Evolutionary conservation across 2,888 invertebrate species (phyloP).

Genomic region (Xylophagus ater): DNA sequence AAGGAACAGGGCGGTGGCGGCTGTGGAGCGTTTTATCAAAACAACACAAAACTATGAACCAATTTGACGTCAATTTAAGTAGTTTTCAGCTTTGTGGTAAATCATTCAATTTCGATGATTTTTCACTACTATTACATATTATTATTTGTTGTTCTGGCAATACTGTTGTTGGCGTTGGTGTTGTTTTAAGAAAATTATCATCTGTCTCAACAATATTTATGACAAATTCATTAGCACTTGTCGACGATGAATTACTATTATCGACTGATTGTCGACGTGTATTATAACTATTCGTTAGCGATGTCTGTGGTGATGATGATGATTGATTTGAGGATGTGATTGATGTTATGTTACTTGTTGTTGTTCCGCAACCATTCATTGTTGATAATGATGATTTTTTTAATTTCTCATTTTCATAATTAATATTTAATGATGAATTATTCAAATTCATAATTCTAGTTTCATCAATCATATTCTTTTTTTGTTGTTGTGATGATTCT

Average conservation of each 20-base stretch:
- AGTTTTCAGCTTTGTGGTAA: conserved; percentile 20
- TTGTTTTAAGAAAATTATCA: not conserved
- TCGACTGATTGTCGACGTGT: not conserved
- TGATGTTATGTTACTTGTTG: too few relatives aligned
- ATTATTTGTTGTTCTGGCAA: not conserved
- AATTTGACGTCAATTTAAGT: too few relatives aligned
- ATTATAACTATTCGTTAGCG: not conserved
- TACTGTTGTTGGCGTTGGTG: not conserved
- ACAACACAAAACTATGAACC: too few relatives aligned
- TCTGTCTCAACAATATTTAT: not conserved
- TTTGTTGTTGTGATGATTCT: too few relatives aligned
- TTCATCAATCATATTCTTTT: too few relatives aligned
- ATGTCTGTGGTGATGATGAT: too few relatives aligned
- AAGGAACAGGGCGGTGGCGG: too few relatives aligned
- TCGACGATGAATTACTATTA: too few relatives aligned
- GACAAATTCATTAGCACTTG: not conserved
- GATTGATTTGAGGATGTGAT: too few relatives aligned
- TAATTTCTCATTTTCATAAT: not conserved
- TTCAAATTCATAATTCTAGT: too few relatives aligned
- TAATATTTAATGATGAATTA: not conserved
- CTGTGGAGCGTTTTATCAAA: too few relatives aligned
- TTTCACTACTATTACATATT: conserved; percentile 15
- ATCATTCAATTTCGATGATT: conserved; percentile 19
- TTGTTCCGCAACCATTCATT: too few relatives aligned
- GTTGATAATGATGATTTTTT: not conserved